These are phyloP conservation scores for Lasioglossum pauxillum DNA, from an alignment of 2,888 invertebrate genomes.

Conservation along the genomic window DNA sequence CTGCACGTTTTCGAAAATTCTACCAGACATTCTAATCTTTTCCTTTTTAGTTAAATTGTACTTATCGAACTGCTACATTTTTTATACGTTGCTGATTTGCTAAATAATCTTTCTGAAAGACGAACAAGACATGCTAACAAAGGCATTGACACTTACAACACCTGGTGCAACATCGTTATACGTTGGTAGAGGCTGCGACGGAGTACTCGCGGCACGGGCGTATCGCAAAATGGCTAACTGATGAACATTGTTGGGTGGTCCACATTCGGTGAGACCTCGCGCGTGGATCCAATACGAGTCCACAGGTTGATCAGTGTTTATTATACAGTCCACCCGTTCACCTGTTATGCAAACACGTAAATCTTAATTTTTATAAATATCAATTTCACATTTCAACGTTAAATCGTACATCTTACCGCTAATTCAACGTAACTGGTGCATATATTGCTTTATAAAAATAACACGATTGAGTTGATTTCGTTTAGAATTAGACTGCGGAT, in stretches of 20 bases:
- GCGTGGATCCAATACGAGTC: slow-evolving; percentile 73
- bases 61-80: background rate
- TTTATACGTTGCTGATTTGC: too few species aligned
- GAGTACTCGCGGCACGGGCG: background rate
- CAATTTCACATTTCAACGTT: too few species aligned
- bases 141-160: slow-evolving; percentile 36
- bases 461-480: too few species aligned
- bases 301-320: slow-evolving; percentile 84
- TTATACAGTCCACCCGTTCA: slow-evolving; percentile 88
- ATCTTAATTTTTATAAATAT: too few species aligned
- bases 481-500: too few species aligned
- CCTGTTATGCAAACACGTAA: slow-evolving; percentile 81
- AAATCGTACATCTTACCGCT: too few species aligned
- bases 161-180: background rate
- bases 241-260: background rate
- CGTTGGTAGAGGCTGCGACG: background rate
- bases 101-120: background rate
- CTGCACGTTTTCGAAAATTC: background rate
- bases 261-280: slow-evolving; percentile 70
- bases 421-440: too few species aligned
- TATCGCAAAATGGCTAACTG: slow-evolving; percentile 72
- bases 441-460: too few species aligned
- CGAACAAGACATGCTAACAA: background rate
- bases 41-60: background rate
- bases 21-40: background rate